Evolutionary conservation across 2,888 invertebrate genomes (phyloP).

Genomic region (Parasteatoda lunata): DNA sequence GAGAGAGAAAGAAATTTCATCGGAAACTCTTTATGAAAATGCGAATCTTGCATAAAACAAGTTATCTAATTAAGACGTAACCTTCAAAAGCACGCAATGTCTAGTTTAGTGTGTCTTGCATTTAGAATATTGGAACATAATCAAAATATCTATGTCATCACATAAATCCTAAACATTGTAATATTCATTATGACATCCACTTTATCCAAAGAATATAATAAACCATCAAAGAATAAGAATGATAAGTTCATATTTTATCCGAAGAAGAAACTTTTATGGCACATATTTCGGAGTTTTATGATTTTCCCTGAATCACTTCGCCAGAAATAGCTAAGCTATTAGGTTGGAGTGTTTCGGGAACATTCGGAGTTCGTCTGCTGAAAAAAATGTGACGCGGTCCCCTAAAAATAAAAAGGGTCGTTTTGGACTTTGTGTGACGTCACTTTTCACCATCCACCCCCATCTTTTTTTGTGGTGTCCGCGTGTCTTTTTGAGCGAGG

Average conservation of each 20-base stretch:
- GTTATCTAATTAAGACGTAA: no score
- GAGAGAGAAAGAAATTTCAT: no score
- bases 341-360: constrained; percentile 19
- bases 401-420: constrained; percentile 38
- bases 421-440: constrained; percentile 39
- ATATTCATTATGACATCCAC: no score
- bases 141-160: no score
- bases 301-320: constrained; percentile 17
- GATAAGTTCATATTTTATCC: neutral
- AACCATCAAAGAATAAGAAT: no score
- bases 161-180: no score
- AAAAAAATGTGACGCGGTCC: constrained; percentile 11
- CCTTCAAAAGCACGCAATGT: no score
- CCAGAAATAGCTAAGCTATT: constrained; percentile 34
- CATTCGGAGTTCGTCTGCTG: constrained; percentile 1
- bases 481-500: constrained; percentile 37
- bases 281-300: constrained; percentile 3
- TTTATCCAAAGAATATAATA: no score
- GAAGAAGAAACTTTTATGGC: constrained; percentile 13
- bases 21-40: no score
- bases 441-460: constrained; percentile 19
- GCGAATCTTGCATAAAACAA: no score
- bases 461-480: constrained; percentile 31
- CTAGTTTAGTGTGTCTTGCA: no score
- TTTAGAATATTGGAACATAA: no score